phyloP scores from a whole-genome alignment of 2,113 vertebrate species.

The Pseudorhombus dupliciocellatus region DNA sequence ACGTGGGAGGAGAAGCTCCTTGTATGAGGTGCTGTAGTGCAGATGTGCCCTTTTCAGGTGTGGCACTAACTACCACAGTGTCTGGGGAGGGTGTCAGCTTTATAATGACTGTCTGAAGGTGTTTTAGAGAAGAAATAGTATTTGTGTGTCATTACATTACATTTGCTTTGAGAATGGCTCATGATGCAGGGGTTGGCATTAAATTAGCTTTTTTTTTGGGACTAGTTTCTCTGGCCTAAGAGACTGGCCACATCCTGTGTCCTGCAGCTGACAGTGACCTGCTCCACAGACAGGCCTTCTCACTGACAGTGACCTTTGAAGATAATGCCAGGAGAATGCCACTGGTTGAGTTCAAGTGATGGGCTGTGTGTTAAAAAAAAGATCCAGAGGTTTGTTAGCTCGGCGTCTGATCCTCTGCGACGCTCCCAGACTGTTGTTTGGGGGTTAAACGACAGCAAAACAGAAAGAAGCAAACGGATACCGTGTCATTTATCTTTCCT shows the following conservation, averaged over 20 bases:
- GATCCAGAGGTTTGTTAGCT: conserved; percentile 10
- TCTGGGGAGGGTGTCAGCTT: no score
- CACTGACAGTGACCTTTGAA: conserved; percentile 45
- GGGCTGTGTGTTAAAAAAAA: conserved; percentile 8
- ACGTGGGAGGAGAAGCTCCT: no score
- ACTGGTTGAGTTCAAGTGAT: conserved; percentile 6
- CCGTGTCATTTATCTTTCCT: conserved; percentile 10
- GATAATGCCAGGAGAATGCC: conserved; percentile 40
- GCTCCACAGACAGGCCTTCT: conserved; percentile 11
- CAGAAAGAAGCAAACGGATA: not conserved
- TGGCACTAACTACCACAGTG: no score
- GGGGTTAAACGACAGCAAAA: not conserved
- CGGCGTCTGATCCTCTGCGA: not conserved
- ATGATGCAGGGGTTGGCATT: not conserved
- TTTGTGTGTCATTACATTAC: not conserved
- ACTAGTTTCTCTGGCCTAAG: not conserved
- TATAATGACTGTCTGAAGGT: no score
- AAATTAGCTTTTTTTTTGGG: not conserved
- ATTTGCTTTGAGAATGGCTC: not conserved
- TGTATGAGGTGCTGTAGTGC: no score
- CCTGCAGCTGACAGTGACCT: conserved; percentile 20
- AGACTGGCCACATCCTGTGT: conserved; percentile 14
- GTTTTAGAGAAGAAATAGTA: not conserved
- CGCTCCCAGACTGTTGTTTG: not conserved
- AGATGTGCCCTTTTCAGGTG: no score